These are phyloP conservation scores for Brachionus asplanchnoidis DNA, from an alignment of 1,140 invertebrate genomes.

Conservation along the genomic window DNA sequence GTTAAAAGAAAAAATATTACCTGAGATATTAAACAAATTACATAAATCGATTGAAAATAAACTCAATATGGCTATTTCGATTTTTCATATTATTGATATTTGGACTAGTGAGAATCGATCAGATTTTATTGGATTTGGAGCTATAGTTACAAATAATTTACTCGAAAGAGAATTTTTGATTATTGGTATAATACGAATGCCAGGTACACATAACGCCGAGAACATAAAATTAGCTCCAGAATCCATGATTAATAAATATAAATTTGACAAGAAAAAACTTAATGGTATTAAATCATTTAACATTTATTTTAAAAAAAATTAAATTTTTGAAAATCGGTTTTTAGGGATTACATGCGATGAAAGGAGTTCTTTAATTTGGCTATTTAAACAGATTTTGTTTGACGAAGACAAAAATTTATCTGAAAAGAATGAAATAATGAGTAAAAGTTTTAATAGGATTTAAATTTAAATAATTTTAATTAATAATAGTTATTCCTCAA, in stretches of 20 bases:
- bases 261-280: background rate
- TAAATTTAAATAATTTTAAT: background rate
- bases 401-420: background rate
- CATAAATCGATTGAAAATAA: background rate
- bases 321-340: background rate
- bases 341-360: background rate
- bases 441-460: background rate
- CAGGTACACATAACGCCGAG: background rate
- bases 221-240: background rate
- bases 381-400: background rate
- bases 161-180: background rate
- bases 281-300: background rate
- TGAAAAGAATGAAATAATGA: background rate
- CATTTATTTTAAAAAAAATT: background rate
- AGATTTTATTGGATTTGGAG: slow-evolving; percentile 4
- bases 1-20: background rate
- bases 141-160: background rate
- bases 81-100: background rate
- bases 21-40: background rate
- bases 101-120: background rate
- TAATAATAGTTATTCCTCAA: background rate
- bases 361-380: background rate
- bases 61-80: background rate
- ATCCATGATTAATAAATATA: background rate
- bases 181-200: background rate